These are phyloP conservation scores for Pectinophora gossypiella DNA, from an alignment of 1,140 invertebrate species.

Conservation along the genomic window DNA sequence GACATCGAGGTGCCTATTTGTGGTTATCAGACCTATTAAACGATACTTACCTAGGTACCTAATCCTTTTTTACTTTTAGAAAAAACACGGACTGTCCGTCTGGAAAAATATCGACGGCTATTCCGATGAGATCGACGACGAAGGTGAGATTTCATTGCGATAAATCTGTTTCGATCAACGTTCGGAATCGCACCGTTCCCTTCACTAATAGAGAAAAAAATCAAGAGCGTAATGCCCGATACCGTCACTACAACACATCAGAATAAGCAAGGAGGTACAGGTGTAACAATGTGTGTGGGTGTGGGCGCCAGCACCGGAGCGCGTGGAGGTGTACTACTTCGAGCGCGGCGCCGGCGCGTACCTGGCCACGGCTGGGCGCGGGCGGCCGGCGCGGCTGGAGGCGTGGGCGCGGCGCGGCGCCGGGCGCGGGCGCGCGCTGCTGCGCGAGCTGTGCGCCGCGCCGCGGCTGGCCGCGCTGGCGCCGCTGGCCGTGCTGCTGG, in stretches of 20 bases:
- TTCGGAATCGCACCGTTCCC: too few species aligned
- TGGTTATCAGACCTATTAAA: neutral
- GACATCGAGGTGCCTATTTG: neutral
- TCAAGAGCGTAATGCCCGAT: too few species aligned
- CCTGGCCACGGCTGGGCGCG: neutral
- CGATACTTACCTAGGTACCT: neutral
- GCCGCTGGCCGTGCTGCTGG: slow-evolving; percentile 5
- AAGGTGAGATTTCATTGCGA: too few species aligned
- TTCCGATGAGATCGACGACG: neutral
- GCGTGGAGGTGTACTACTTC: slow-evolving; percentile 12
- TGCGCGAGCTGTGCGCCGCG: slow-evolving; percentile 7
- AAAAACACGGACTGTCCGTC: neutral
- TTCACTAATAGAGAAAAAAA: too few species aligned
- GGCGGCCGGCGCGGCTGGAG: neutral
- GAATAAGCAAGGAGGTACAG: too few species aligned
- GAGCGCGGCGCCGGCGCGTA: slow-evolving; percentile 3
- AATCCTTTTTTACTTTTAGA: neutral
- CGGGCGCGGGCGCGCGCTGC: slow-evolving; percentile 10
- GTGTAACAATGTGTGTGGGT: neutral
- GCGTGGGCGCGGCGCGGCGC: slow-evolving; percentile 4
- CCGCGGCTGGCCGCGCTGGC: slow-evolving; percentile 4
- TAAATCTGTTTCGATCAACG: too few species aligned
- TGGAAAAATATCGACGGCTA: neutral
- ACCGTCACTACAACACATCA: too few species aligned
- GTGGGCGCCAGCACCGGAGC: slow-evolving; percentile 1